Conservation (phyloP, 2,888 invertebrate genomes). For the Blomia tropicalis region DNA sequence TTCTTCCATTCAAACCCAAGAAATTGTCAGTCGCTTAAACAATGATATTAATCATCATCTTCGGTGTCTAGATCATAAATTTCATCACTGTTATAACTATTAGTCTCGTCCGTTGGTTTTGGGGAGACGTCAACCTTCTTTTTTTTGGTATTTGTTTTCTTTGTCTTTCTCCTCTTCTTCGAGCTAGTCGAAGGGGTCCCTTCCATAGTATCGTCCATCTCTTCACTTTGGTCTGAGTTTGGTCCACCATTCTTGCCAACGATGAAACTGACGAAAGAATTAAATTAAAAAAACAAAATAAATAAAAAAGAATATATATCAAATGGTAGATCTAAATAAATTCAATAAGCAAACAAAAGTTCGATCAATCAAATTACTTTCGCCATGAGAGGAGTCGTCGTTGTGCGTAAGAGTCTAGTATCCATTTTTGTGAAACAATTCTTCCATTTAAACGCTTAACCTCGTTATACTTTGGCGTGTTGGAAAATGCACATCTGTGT, state of each 20-base stretch:
- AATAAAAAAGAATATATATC: background rate
- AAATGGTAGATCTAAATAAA: no score
- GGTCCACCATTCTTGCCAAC: background rate
- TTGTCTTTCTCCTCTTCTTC: background rate
- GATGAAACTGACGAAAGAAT: no score
- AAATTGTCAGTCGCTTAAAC: no score
- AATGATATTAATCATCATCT: slow-evolving; percentile 12
- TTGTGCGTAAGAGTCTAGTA: slow-evolving; percentile 47
- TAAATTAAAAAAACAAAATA: slow-evolving; percentile 12
- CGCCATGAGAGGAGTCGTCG: slow-evolving; percentile 51
- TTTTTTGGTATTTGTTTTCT: background rate
- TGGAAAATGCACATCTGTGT: slow-evolving; percentile 67
- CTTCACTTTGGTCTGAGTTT: background rate
- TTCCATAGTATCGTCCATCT: background rate
- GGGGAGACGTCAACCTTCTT: background rate
- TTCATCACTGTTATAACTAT: background rate
- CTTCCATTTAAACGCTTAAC: slow-evolving; percentile 47
- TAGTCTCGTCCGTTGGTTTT: background rate
- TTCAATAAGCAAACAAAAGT: background rate
- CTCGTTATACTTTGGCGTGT: slow-evolving; percentile 69
- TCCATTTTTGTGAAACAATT: slow-evolving; percentile 57
- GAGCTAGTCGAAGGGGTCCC: no score
- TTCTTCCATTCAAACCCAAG: no score
- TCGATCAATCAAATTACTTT: slow-evolving; percentile 32
- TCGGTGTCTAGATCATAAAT: slow-evolving; percentile 17